Percentiles rank a stretch among this genome's conserved stretches.
phyloP scores from a whole-genome alignment of 2,888 invertebrate genomes.

The Drosophila kokeensis region DNA sequence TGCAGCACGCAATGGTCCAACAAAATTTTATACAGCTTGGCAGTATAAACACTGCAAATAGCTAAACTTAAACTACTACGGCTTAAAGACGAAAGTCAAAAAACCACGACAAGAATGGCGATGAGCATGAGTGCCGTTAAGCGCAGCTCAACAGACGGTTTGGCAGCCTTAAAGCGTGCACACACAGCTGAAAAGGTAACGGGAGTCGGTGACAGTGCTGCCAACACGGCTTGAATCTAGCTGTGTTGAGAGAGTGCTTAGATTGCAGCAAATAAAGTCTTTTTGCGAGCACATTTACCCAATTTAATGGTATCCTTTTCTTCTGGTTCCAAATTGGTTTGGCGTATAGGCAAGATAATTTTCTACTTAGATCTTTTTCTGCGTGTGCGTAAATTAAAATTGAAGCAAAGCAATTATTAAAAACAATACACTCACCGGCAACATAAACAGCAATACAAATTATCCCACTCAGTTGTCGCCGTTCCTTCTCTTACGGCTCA shows the following conservation, averaged over 20 bases:
- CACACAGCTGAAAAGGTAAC: slow-evolving; percentile 13
- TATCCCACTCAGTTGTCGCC: background rate
- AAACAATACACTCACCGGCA: background rate
- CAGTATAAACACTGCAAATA: slow-evolving; percentile 11
- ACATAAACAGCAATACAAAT: background rate
- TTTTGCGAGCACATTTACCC: background rate
- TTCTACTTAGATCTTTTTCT: background rate
- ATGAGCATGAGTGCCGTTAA: slow-evolving; percentile 29
- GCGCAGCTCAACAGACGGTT: slow-evolving; percentile 16
- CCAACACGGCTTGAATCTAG: background rate
- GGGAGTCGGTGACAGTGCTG: background rate
- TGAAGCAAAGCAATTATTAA: background rate
- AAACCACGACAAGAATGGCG: background rate
- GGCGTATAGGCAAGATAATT: background rate
- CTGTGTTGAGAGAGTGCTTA: background rate
- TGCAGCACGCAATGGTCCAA: slow-evolving; percentile 61
- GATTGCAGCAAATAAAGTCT: background rate
- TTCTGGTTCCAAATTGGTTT: background rate
- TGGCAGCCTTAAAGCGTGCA: slow-evolving; percentile 35
- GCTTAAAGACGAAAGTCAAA: slow-evolving; percentile 22
- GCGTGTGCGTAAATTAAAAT: background rate
- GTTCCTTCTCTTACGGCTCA: background rate
- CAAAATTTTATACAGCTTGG: slow-evolving; percentile 6
- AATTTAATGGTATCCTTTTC: background rate
- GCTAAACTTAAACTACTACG: slow-evolving; percentile 21